Percentiles rank a stretch among this genome's conserved stretches.
phyloP scores from a whole-genome alignment of 92 coral and sea anemone genomes.

The Heliopora coerulea region DNA sequence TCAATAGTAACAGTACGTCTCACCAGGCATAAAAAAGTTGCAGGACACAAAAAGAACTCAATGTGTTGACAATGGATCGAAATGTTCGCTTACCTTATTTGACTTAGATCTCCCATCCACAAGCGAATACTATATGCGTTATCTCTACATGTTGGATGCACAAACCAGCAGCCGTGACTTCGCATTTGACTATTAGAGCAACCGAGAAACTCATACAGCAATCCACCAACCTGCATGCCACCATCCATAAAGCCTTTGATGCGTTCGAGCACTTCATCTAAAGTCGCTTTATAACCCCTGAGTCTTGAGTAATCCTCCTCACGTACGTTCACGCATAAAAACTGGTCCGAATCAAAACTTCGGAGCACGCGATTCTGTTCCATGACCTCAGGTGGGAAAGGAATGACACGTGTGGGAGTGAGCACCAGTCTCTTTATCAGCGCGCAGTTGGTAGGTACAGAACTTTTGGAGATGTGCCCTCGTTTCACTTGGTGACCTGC shows the following conservation, averaged over 20 bases:
- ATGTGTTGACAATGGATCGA: no score
- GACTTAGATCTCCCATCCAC: slow-evolving; percentile 97
- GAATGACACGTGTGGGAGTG: slow-evolving; percentile 83
- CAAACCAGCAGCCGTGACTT: slow-evolving; percentile 96
- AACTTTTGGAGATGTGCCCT: slow-evolving; percentile 46
- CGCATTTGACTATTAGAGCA: slow-evolving; percentile 97
- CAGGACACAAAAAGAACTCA: no score
- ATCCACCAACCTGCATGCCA: slow-evolving; percentile 66
- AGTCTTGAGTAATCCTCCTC: slow-evolving; percentile 93
- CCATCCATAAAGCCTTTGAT: slow-evolving; percentile 55
- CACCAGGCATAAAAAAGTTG: no score
- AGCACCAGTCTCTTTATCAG: slow-evolving; percentile 83
- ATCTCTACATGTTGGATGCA: slow-evolving; percentile 51
- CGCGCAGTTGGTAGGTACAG: slow-evolving; percentile 78
- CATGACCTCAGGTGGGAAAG: slow-evolving; percentile 83
- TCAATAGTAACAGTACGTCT: no score
- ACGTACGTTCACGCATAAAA: slow-evolving; percentile 76
- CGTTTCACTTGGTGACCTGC: slow-evolving; percentile 50
- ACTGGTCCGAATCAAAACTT: slow-evolving; percentile 63
- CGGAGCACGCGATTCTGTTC: slow-evolving; percentile 94
- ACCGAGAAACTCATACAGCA: slow-evolving; percentile 67
- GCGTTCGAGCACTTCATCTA: slow-evolving; percentile 57
- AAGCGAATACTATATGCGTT: slow-evolving; percentile 70
- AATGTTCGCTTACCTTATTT: slow-evolving; percentile 81
- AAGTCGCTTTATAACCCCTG: slow-evolving; percentile 61